Evolutionary conservation across 2,888 invertebrate species (phyloP), one percentile per base, ranked within the genome.

Genomic region (Aphodius sticticus): DNA sequence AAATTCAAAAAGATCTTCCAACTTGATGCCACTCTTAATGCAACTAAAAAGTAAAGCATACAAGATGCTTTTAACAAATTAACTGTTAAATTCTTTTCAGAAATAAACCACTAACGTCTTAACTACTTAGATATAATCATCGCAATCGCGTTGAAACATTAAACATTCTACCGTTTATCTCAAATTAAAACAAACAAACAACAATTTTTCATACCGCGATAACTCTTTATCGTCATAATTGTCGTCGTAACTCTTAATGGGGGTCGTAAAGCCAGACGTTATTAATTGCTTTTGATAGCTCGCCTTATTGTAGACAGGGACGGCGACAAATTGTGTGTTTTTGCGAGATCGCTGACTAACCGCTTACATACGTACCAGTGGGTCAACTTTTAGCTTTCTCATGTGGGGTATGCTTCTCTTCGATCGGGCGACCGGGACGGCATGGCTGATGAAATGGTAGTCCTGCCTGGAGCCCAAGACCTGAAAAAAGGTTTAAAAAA

Each of bases 371-470:
- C 96, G 96, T 90, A 99, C 99, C 92, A 96, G 90, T 70, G 98
- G 98, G 89, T 99, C 97, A 80, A 96, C 94, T 89, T 97, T 97
- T 79, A 99, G 92, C 82, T 94, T 91, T 81, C 98, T 92, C 84
- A 95, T 95, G 88, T 99, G 98, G 15, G 95, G 92, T 84, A 99
- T 92, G 87, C 98, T 98, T 83, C 99, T 92, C 86, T 96, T 95
- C 81, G 95, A 93, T 80, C 99, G 92, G 69, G 96, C 96, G 85
- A 96, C 95, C 6, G 98, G 96, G 82, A 99, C 90, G n/a, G 96
- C 96, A 83, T 94, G 94, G 89, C 98, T 98, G 79, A 97, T 92
- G 90, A 99, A 99, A 89, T 99, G 98, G 91, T 96, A 99, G 90
- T 98, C 98, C 83, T 93, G 94, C 84, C 94, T 93, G 76, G 97